Evolutionary conservation across 2,797 vertebrate genomes (phyloP).

Genomic region (Pangasius larnaudii): DNA sequence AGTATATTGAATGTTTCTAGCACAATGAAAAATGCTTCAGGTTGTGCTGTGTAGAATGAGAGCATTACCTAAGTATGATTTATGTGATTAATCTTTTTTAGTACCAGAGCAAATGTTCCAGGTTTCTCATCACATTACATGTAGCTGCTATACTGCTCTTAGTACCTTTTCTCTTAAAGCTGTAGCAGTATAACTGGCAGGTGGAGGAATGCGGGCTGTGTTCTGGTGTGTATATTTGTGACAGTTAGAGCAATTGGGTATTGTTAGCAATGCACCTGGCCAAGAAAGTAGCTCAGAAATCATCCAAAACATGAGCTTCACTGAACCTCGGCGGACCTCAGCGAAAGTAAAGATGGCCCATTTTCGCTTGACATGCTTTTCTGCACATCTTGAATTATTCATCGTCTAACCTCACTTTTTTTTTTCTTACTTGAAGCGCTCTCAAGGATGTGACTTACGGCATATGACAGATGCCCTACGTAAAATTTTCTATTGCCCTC

Average conservation of each 20-base stretch:
- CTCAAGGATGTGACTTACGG: neutral
- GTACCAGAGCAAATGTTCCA: neutral
- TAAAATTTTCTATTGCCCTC: neutral
- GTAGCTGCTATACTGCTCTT: constrained; percentile 54
- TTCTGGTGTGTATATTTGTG: neutral
- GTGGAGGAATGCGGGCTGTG: constrained; percentile 40
- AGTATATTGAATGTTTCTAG: neutral
- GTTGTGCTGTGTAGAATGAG: neutral
- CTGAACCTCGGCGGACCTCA: neutral
- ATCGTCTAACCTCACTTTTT: neutral
- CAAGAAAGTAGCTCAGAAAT: constrained; percentile 10
- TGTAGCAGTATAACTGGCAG: constrained; percentile 48
- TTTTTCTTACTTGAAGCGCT: neutral
- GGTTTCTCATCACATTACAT: neutral
- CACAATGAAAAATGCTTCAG: neutral
- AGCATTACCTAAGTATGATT: neutral
- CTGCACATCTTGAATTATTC: constrained; percentile 34
- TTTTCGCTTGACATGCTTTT: constrained; percentile 15
- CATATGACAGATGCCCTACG: constrained; percentile 18
- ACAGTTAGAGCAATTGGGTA: constrained; percentile 22
- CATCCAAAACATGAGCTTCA: constrained; percentile 24
- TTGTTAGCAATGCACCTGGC: constrained; percentile 23
- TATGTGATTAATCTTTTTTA: neutral
- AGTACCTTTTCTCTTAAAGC: constrained; percentile 65
- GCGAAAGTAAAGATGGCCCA: neutral